Base-by-base conservation (phyloP, 1,140 invertebrate species). In the Leptinotarsa defecta region DNA sequence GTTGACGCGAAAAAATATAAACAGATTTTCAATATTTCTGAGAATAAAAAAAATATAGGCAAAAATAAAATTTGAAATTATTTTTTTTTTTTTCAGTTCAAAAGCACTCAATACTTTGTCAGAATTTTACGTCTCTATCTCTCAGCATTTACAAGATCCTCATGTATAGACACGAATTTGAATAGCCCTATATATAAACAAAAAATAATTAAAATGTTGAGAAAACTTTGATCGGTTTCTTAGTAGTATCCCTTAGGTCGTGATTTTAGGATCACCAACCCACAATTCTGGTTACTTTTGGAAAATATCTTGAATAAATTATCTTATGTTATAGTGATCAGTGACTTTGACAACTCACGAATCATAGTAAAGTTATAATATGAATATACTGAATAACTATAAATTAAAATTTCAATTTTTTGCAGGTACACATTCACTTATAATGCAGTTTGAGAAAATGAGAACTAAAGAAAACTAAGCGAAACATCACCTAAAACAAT, bases 401-500 rank as follows among this genome's bases (percentile, higher is more conserved):
- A 11, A n/a, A n/a, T 62, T 17, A 3, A 17, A 62, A 11, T 17
- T 20, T 3, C 20, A 62, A n/a, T 62, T 22, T 67, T 76, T 76
- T 78, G 2, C 80, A 63, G 78, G 81, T 27, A 81, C 80, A 13
- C 78, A 81, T 71, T 78, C 78, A 17, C 65, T 81, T 17, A 81
- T 81, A 52, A 75, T 74, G 77, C 80, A 80, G 43, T 81, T 81
- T 64, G 80, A 81, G 34, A 81, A 76, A 62, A 71, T 78, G 74
- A 69, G 71, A 27, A 73, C 73, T 43, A 78, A 78, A 63, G 64
- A 65, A 65, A 27, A 73, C 73, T 43, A 78, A 78, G 62, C n/a
- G 20, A 65, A 57, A 4, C 52, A 5, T 3, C n/a, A n/a, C 52
- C 13, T 57, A 19, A 57, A 19, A 57, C 52, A 57, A 57, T 57